These are phyloP conservation scores for Caenorhabditis imperialis DNA, from an alignment of 2,888 invertebrate species.

Conservation along the genomic window DNA sequence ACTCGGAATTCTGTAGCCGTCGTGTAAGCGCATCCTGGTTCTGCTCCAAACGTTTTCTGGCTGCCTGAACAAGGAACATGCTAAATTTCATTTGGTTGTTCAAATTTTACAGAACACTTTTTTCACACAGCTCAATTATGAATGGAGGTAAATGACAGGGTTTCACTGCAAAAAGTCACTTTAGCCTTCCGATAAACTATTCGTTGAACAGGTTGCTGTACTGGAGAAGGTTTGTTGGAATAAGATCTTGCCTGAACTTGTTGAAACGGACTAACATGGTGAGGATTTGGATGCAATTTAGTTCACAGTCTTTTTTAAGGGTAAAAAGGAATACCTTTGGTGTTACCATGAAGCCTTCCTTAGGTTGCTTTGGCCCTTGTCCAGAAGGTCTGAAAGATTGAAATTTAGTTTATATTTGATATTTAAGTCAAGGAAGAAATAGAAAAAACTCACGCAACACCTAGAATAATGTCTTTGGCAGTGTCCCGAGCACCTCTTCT, in stretches of 20 bases:
- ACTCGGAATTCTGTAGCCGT: slow-evolving; percentile 44
- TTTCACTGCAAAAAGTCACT: slow-evolving; percentile 28
- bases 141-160: not conserved
- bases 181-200: slow-evolving; percentile 30
- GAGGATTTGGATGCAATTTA: slow-evolving; percentile 6
- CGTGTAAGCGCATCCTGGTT: slow-evolving; percentile 71
- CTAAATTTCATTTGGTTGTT: not conserved
- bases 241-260: slow-evolving; percentile 44
- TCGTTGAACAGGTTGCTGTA: slow-evolving; percentile 19
- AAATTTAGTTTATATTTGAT: no score
- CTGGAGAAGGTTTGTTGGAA: slow-evolving; percentile 31
- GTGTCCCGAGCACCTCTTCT: no score
- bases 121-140: not conserved
- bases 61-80: slow-evolving; percentile 53
- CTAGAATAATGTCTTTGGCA: no score
- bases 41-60: slow-evolving; percentile 68
- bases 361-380: slow-evolving; percentile 69
- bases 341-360: slow-evolving; percentile 64
- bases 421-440: no score
- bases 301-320: not conserved
- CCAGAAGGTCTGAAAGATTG: slow-evolving; percentile 71
- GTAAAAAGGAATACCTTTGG: slow-evolving; percentile 53
- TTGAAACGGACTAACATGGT: slow-evolving; percentile 6
- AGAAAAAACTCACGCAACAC: no score
- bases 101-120: not conserved